A percentile compares a stretch with the other conserved stretches of the same genome.
These are phyloP conservation scores for Belonocnema kinseyi DNA, from an alignment of 1,140 invertebrate species.

Conservation along the genomic window DNA sequence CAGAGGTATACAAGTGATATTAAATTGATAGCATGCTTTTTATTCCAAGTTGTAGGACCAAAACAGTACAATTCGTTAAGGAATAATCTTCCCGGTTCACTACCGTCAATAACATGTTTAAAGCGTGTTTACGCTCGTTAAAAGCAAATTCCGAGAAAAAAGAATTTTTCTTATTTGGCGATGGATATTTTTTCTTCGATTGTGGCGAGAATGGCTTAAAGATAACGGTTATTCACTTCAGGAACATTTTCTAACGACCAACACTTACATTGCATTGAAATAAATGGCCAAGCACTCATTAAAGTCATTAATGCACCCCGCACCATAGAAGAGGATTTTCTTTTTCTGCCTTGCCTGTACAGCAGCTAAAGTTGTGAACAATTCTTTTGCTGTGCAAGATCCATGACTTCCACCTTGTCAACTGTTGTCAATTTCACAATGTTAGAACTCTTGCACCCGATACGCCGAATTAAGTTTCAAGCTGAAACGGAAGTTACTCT, in stretches of 20 bases:
- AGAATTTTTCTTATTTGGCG: too few relatives aligned
- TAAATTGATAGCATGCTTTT: too few relatives aligned
- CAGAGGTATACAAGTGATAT: too few relatives aligned
- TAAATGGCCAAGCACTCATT: conserved; percentile 4
- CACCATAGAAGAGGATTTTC: too few relatives aligned
- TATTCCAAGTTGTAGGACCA: too few relatives aligned
- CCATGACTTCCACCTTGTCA: too few relatives aligned
- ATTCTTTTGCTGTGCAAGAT: conserved; percentile 4
- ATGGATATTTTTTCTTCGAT: neutral
- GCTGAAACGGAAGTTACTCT: neutral
- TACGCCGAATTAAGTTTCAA: neutral
- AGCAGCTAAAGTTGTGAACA: conserved; percentile 5
- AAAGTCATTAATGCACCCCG: neutral
- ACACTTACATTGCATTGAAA: neutral
- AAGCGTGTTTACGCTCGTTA: too few relatives aligned
- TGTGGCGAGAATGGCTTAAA: neutral
- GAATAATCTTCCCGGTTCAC: too few relatives aligned
- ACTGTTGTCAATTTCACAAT: too few relatives aligned
- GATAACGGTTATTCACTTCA: neutral
- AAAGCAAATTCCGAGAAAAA: neutral
- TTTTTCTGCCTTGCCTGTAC: neutral
- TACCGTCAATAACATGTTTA: too few relatives aligned
- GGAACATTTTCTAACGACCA: neutral
- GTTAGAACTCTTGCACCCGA: conserved; percentile 1
- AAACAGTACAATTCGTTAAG: too few relatives aligned